Evolutionary conservation across 2,888 invertebrate genomes (phyloP).

Genomic region (Xylophagus ater): DNA sequence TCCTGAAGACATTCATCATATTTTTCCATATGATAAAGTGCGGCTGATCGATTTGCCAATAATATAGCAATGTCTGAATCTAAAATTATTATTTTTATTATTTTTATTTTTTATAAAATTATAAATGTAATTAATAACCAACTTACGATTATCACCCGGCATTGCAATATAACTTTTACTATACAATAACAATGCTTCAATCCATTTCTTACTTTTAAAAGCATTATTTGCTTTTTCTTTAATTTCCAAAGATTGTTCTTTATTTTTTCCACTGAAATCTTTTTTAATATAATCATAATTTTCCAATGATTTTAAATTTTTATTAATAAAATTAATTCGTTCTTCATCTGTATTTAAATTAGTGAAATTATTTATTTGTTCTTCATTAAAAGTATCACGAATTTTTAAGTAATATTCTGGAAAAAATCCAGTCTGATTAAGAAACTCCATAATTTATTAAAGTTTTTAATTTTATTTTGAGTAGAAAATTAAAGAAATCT

Average conservation of each 20-base stretch:
- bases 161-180: slow-evolving; percentile 55
- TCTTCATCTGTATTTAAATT: slow-evolving; percentile 52
- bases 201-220: slow-evolving; percentile 60
- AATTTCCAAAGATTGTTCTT: slow-evolving; percentile 47
- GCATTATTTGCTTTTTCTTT: slow-evolving; percentile 63
- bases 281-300: slow-evolving; percentile 43
- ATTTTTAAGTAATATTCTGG: slow-evolving; percentile 52
- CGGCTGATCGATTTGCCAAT: slow-evolving; percentile 71
- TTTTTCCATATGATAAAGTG: slow-evolving; percentile 59
- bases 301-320: slow-evolving; percentile 40
- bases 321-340: slow-evolving; percentile 51
- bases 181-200: slow-evolving; percentile 56
- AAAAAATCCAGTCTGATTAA: slow-evolving; percentile 51
- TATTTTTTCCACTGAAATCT: slow-evolving; percentile 43
- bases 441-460: too few species aligned
- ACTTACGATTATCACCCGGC: slow-evolving; percentile 57
- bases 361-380: slow-evolving; percentile 52
- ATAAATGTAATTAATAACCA: too few species aligned
- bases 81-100: slow-evolving; percentile 27
- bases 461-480: too few species aligned
- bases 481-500: too few species aligned
- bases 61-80: slow-evolving; percentile 54
- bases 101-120: too few species aligned
- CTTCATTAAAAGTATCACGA: slow-evolving; percentile 44
- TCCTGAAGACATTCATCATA: slow-evolving; percentile 58